phyloP scores from a whole-genome alignment of 1,140 invertebrate genomes.

The Heliothis virescens region DNA sequence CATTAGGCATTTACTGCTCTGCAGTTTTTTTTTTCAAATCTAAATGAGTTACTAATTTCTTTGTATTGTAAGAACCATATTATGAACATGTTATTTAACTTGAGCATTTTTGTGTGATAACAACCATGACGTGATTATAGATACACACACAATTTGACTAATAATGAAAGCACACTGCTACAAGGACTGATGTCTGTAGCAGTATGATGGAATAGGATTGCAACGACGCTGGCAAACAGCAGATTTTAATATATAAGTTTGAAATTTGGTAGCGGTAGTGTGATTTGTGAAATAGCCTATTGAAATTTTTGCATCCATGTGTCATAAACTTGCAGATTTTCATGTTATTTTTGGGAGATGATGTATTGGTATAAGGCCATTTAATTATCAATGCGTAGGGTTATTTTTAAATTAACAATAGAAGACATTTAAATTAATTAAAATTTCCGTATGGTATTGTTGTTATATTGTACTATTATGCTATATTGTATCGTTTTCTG shows the following conservation, averaged over 20 bases:
- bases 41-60: neutral
- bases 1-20: neutral
- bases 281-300: constrained; percentile 34
- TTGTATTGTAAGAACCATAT: too few relatives aligned
- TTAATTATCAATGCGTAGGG: constrained; percentile 55
- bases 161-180: too few relatives aligned
- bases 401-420: constrained; percentile 70
- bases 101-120: too few relatives aligned
- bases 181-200: too few relatives aligned
- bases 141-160: too few relatives aligned
- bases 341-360: constrained; percentile 51
- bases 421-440: constrained; percentile 65
- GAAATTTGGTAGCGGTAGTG: constrained; percentile 40
- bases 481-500: constrained; percentile 85
- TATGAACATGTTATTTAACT: too few relatives aligned
- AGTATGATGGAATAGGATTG: too few relatives aligned
- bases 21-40: neutral
- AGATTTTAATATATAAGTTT: too few relatives aligned
- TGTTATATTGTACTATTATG: constrained; percentile 83
- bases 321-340: neutral
- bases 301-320: constrained; percentile 22
- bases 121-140: too few relatives aligned
- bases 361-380: constrained; percentile 63
- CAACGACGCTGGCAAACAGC: too few relatives aligned
- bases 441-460: constrained; percentile 78